These are phyloP conservation scores for Griposia aprilina DNA, from an alignment of 2,888 invertebrate species.

Conservation along the genomic window DNA sequence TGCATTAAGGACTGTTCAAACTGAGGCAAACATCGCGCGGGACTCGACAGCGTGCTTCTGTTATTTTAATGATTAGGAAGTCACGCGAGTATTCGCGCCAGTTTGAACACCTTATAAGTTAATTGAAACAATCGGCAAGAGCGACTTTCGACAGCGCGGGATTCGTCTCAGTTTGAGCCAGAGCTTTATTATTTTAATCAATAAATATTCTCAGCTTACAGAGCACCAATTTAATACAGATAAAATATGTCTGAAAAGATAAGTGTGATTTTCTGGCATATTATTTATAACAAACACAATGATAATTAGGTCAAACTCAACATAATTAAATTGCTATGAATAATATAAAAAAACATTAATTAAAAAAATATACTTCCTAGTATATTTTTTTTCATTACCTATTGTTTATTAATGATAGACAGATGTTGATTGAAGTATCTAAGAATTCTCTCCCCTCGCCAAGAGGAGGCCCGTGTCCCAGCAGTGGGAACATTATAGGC, in stretches of 20 bases:
- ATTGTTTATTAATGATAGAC: not conserved
- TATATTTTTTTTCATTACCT: not conserved
- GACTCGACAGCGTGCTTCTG: not conserved
- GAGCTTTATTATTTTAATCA: not conserved
- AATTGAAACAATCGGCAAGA: not conserved
- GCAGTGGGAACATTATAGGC: not conserved
- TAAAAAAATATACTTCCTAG: not conserved
- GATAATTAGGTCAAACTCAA: not conserved
- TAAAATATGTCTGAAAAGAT: constrained; percentile 13
- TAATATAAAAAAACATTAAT: not conserved
- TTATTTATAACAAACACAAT: constrained; percentile 7
- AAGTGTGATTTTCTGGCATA: constrained; percentile 9
- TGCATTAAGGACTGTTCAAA: not conserved
- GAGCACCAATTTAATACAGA: not conserved
- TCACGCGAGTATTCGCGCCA: not conserved
- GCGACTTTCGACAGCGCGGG: not conserved
- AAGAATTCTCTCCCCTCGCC: not conserved
- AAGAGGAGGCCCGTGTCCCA: not conserved
- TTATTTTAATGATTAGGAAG: not conserved
- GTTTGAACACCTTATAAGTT: not conserved
- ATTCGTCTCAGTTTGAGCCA: not conserved
- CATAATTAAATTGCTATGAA: not conserved
- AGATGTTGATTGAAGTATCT: not conserved
- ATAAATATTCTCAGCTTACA: constrained; percentile 3
- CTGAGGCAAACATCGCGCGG: not conserved